Evolutionary conservation across 2,888 invertebrate genomes (phyloP), one percentile per base, ranked within the genome.

Genomic region (Piscicola geometra): DNA sequence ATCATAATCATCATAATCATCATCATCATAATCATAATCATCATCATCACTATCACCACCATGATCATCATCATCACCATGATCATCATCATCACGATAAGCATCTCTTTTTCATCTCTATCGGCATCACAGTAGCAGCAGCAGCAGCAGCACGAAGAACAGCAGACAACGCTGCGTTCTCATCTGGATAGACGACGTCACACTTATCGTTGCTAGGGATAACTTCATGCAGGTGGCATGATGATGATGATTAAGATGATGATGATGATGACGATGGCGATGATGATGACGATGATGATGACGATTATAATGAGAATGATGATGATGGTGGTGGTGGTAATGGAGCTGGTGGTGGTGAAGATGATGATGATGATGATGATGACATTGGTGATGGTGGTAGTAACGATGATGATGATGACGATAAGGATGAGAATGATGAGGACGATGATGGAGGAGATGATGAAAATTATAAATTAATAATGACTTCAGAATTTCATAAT

Each of bases 111-210:
- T n/a, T n/a, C n/a, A n/a, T n/a, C n/a, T n/a, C n/a, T n/a, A n/a
- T n/a, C n/a, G n/a, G 21, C 9, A 47, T 15, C 50, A 47, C 50
- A 47, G 50, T 47, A 21, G 50, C 50, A 47, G 12, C 5, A 56
- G 41, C 41, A 15, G 5, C 41, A 41, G 41, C 15, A 41, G 15
- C 9, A 41, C 5, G 5, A 41, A 41, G 93, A 89, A 91, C 82
- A 87, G 90, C 36, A 90, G 89, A 0, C 90, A 90, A 0, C 88
- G 92, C 66, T 91, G 92, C 0, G 92, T 92, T 83, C 92, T 93
- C 83, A 92, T 91, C 0, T 86, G 91, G n/a, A 84, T 84, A 12
- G 80, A 82, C 1, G 77, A 86, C 28, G 80, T 82, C 35, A 81
- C 82, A 1, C 78, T 81, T 25, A 83, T 88, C n/a, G 87, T 86